Percentiles rank a stretch among this genome's conserved stretches.
phyloP scores from a whole-genome alignment of 2,113 vertebrate genomes.

The Cyrtonyx montezumae region DNA sequence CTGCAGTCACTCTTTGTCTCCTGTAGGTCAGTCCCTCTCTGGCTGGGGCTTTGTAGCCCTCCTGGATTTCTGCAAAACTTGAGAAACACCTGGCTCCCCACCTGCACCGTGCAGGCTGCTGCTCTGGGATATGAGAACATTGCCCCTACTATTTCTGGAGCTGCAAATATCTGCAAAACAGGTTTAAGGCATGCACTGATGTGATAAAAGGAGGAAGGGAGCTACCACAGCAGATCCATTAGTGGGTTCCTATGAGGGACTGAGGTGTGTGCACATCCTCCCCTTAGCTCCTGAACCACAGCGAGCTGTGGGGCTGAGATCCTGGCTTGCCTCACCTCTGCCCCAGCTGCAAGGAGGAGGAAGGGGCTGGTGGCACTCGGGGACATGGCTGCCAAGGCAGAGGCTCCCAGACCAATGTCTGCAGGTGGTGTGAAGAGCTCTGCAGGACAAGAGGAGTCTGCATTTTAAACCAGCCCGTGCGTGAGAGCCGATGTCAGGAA shows the following conservation, averaged over 20 bases:
- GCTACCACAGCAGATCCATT: neutral
- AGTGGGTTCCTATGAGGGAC: neutral
- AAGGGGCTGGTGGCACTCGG: neutral
- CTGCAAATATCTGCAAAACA: neutral
- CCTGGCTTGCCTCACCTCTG: neutral
- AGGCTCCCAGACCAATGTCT: neutral
- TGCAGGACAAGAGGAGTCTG: neutral
- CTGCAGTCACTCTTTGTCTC: neutral
- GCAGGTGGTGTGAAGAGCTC: neutral
- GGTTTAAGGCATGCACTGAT: neutral
- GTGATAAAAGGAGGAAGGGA: slow-evolving; percentile 6
- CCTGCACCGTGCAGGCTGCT: neutral
- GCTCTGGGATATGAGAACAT: neutral
- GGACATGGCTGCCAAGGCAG: neutral
- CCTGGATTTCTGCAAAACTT: neutral
- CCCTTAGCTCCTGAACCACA: neutral
- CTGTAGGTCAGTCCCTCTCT: neutral
- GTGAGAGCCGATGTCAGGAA: neutral
- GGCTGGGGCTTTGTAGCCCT: neutral
- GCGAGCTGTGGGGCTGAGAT: neutral
- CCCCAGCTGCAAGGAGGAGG: neutral
- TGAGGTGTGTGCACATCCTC: neutral
- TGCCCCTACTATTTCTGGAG: neutral
- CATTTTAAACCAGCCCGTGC: neutral
- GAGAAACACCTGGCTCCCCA: neutral